Base-by-base conservation (phyloP, 1,140 invertebrate genomes). In the Drosophila tani region DNA sequence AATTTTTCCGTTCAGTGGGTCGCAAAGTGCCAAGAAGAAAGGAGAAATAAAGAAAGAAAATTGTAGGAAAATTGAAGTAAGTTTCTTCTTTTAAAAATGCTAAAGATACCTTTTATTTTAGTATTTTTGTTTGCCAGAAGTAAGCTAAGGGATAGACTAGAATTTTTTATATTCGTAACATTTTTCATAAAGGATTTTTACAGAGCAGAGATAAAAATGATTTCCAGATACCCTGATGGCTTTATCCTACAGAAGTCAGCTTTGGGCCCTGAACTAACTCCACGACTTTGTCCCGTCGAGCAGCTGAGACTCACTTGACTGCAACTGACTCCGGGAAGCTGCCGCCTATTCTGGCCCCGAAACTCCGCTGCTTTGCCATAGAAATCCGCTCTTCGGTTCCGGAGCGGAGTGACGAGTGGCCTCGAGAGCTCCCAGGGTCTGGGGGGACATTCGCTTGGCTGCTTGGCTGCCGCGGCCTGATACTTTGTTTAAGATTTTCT, bases 1-100 rank as follows among this genome's bases (percentile, higher is more conserved):
- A 91, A 92, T 92, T 92, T 92, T 92, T 86, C 91, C 82, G 82
- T 92, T 92, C 91, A 92, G 56, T 92, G 91, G 91, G 56, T 77
- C 74, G 76, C 46, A 79, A 92, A 82, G 75, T 64, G 62, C 19
- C 49, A 75, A 58, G 45, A 29, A 49, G 40, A 15, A 68, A 46
- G 29, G 19, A 32, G 21, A 29, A 55, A 40, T 38, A 1, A 0
- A 17, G 12, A 53, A 45, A 19, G 32, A 24, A 45, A 51, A 69
- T 14, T 43, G 14, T 29, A 14, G 0, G 5, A 43, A 35, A 64
- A 29, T 53, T 6, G 19, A 9, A 46, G 8, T 8, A 11, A 9
- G 11, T 35, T 12, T 35, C 32, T 32, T 8, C 29, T 9, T 32
- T 2, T 32, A 7, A 11, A 51, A 8, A 51, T 50, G 8, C 1